Evolutionary conservation across 2,113 vertebrate species (phyloP).

Genomic region (Noturus placidus): DNA sequence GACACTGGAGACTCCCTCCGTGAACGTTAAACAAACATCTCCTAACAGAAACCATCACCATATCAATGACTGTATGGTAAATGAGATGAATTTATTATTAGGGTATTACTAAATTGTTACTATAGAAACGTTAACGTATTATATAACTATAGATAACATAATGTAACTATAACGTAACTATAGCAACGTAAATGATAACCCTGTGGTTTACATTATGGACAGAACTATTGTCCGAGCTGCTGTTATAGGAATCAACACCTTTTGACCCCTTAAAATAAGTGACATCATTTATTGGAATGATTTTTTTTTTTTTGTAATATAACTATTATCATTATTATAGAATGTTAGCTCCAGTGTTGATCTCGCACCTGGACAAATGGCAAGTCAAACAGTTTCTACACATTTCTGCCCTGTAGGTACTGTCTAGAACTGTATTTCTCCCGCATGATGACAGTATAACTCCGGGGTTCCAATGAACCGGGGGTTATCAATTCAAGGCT

Average conservation of each 20-base stretch:
- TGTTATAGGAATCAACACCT: not conserved
- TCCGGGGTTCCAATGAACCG: not conserved
- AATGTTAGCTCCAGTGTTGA: not conserved
- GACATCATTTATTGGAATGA: not conserved
- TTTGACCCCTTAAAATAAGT: not conserved
- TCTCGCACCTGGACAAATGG: not conserved
- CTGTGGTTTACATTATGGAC: not conserved
- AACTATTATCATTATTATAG: not conserved
- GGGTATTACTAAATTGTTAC: not conserved
- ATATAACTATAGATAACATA: too few relatives aligned
- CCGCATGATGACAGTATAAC: constrained; percentile 5
- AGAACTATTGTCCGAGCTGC: not conserved
- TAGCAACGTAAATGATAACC: too few relatives aligned
- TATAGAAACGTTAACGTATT: too few relatives aligned
- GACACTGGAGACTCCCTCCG: not conserved
- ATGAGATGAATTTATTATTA: not conserved
- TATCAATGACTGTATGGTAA: not conserved
- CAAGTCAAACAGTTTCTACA: not conserved
- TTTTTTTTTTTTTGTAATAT: not conserved
- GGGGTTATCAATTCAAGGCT: constrained; percentile 22
- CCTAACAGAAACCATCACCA: not conserved
- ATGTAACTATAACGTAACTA: too few relatives aligned
- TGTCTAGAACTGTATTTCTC: constrained; percentile 18
- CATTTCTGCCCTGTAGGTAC: not conserved
- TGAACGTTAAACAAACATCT: not conserved